Base-by-base conservation (phyloP, 2,797 vertebrate genomes). In the Phataginus tetradactyla region DNA sequence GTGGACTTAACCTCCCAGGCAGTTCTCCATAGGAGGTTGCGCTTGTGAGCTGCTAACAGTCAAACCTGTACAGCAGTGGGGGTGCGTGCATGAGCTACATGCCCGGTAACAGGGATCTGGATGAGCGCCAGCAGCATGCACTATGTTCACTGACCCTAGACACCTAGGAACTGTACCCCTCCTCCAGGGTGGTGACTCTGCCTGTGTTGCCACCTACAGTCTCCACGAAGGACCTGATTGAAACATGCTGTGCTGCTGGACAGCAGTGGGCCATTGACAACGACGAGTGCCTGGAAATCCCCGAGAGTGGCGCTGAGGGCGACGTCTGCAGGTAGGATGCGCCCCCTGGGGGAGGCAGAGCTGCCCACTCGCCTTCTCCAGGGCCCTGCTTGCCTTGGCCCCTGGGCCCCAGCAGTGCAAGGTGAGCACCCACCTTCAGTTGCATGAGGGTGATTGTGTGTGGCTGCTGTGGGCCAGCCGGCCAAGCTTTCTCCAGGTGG, bases 231-330 rank as follows among this genome's bases (percentile, higher is more conserved):
- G 99, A 99, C 57, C 80, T 99, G 97, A 98, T 99, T 6, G 99
- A 99, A 98, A 99, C 98, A 13, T 99, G 99, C 98, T 99, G 99
- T 68, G 98, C 98, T 5, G 98, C 99, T 0, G 99, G 99, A 3
- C 99, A 99, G 95, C 99, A 98, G 89, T 99, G 99, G 99, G 99
- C 99, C n/a, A 97, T 98, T 5, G 98, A 99, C 96, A 98, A 99
- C 0, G 98, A 98, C 21, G 99, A 99, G 97, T 99, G 99, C 96
- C 97, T 98, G 29, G 98, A 98, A 86, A 98, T 99, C 96, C 98
- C 99, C 0, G 92, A 98, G 85, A 98, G 97, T 20, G 98, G 98
- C 1, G 93, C 87, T 0, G 98, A 99, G 96, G 98, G 97, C 10
- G 98, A 98, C 17, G 93, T 99, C 27, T 99, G 99, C 99, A 99